Base-by-base conservation (phyloP, 2,888 invertebrate genomes). In the Idaea straminata region DNA sequence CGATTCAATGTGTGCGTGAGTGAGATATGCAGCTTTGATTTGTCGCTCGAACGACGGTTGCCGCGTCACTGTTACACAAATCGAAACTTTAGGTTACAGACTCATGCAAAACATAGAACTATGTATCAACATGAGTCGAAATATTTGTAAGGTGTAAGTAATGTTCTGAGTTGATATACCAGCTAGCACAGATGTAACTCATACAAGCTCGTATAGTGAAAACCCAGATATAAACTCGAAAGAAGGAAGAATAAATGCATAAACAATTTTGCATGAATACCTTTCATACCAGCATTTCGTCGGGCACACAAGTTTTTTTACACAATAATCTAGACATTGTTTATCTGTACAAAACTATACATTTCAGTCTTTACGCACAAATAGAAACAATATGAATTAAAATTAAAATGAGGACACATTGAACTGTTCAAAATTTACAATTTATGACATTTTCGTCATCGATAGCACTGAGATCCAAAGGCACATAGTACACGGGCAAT, bases 341-440 rank as follows among this genome's bases (percentile, higher is more conserved):
- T 83, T 79, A 83, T 83, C 81, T 84, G 83, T 85, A 85, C 83
- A 82, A 79, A 78, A 85, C 79, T 85, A 85, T 83, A 84, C 82
- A 85, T 83, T 82, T 88, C 88, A 88, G 88, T 88, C 88, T 85
- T 87, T 81, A 73, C 71, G 80, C 79, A 82, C 81, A 78, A 79
- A 77, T 73, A 69, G 77, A 75, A 81, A 79, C 72, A 75, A 78
- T 77, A 80, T 75, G 76, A 76, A 77, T 77, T 75, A 80, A 76
- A 80, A 79, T 76, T 71, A 67, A 67, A 69, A 66, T 72, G 73
- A 71, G 71, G 68, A 72, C 67, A 72, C 69, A 70, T 72, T 72
- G 68, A 59, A 73, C 69, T 71, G 73, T 69, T 70, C 67, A 66
- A 66, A 68, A 69, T 69, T 67, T 71, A 70, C 72, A 71, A 66